A percentile compares a stretch with the other conserved stretches of the same genome.
These are phyloP conservation scores for Ciconia stormi DNA, from an alignment of 2,113 vertebrate species.

Conservation along the genomic window DNA sequence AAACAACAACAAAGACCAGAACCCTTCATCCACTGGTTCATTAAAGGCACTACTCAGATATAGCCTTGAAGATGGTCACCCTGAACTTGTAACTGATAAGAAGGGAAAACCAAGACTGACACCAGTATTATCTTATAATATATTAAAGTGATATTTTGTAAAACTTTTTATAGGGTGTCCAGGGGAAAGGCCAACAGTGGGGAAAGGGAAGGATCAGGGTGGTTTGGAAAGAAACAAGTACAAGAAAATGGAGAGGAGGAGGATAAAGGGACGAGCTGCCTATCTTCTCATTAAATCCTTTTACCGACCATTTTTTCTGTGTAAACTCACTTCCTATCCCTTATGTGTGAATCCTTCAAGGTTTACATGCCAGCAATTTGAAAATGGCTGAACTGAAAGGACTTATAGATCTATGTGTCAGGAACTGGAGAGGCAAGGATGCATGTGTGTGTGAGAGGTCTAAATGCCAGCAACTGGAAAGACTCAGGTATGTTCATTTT, in stretches of 20 bases:
- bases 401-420: background rate
- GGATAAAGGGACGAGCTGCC: background rate
- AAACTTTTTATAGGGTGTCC: background rate
- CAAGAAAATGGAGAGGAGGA: background rate
- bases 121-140: background rate
- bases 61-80: background rate
- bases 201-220: background rate
- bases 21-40: background rate
- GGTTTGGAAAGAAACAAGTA: background rate
- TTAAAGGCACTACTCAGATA: background rate
- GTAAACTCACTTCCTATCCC: background rate
- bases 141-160: background rate
- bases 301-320: background rate
- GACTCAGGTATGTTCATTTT: background rate
- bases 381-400: background rate
- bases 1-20: background rate
- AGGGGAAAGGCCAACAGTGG: background rate
- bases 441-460: background rate
- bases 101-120: background rate
- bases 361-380: background rate
- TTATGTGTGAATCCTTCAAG: background rate
- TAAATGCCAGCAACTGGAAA: background rate
- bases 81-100: background rate
- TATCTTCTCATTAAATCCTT: background rate
- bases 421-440: background rate